Base-by-base conservation (phyloP, 2,888 invertebrate genomes). In the Dynastes grantii region DNA sequence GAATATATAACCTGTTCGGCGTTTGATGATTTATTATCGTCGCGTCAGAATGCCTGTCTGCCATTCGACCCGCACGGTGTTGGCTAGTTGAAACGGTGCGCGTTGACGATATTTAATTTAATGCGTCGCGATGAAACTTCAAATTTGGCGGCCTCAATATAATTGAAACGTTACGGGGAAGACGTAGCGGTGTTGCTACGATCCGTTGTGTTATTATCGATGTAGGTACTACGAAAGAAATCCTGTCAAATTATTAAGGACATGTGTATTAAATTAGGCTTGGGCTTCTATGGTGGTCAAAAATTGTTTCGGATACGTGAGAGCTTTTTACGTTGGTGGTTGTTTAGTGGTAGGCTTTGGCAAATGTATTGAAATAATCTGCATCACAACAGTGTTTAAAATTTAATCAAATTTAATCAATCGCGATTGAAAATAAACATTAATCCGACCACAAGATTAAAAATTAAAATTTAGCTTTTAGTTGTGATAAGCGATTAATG, bases 121-220 rank as follows among this genome's bases (percentile, higher is more conserved):
- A 58, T 58, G 29, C 27, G 27, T 58, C 32, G 22, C 32, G 70
- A 70, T 70, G 51, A 53, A 70, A 70, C 29, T 53, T 70, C 70
- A 51, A 70, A 51, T 70, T 53, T 32, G 70, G 70, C 51, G 53
- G 45, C 11, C 70, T 37, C 29, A 16, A 53, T 73, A 53, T 73
- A 40, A 73, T 73, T 73, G 58, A 73, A 73, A 73, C 73, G 61
- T 73, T 58, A 61, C 11, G 37, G 58, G 58, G 58, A 40, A 58
- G 73, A 73, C 13, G 16, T 27, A 16, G 27, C 16, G 8, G 16
- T 13, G 49, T 49, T 63, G 27, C 11, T 13, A 8, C 49, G 45
- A 5, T 11, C 11, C 45, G 27, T 27, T 16, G 16, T 49, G 49
- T 49, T 63, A 13, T 9, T 27, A n/a, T 67, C 4, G 22, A 49